These are phyloP conservation scores for Abscondita cerata DNA, from an alignment of 2,888 invertebrate genomes.

Conservation along the genomic window DNA sequence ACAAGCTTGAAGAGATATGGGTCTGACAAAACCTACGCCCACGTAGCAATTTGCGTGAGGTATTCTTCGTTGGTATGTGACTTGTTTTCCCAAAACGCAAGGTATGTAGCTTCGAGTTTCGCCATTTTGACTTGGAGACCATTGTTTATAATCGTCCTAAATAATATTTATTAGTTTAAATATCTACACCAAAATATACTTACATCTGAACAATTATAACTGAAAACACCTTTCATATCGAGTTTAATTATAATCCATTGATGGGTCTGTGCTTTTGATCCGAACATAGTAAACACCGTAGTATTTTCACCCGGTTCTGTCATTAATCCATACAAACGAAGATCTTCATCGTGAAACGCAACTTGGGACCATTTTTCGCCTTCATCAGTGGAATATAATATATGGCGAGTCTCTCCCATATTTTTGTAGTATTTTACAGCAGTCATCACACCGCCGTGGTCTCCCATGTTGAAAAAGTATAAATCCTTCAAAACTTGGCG, in stretches of 20 bases:
- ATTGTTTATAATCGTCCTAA: constrained; percentile 82
- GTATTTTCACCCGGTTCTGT: constrained; percentile 95
- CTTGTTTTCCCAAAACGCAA: constrained; percentile 81
- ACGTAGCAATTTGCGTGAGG: constrained; percentile 82
- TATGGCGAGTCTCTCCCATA: constrained; percentile 77
- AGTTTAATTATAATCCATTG: constrained; percentile 88
- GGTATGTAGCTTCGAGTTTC: constrained; percentile 65
- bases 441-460: constrained; percentile 88
- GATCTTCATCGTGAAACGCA: constrained; percentile 72
- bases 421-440: constrained; percentile 84
- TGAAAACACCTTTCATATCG: constrained; percentile 63
- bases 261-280: constrained; percentile 78
- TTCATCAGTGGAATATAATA: constrained; percentile 86
- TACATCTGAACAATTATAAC: constrained; percentile 50
- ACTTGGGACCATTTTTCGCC: constrained; percentile 81
- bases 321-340: constrained; percentile 88
- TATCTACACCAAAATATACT: not conserved
- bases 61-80: constrained; percentile 77
- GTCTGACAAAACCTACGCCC: constrained; percentile 76
- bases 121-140: constrained; percentile 76
- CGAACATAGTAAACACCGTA: constrained; percentile 90
- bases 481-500: constrained; percentile 74
- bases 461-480: constrained; percentile 88
- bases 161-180: too few relatives aligned
- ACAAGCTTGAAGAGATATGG: constrained; percentile 74